Evolutionary conservation across 1,140 invertebrate species (phyloP).

Genomic region (Trissolcus basalis): DNA sequence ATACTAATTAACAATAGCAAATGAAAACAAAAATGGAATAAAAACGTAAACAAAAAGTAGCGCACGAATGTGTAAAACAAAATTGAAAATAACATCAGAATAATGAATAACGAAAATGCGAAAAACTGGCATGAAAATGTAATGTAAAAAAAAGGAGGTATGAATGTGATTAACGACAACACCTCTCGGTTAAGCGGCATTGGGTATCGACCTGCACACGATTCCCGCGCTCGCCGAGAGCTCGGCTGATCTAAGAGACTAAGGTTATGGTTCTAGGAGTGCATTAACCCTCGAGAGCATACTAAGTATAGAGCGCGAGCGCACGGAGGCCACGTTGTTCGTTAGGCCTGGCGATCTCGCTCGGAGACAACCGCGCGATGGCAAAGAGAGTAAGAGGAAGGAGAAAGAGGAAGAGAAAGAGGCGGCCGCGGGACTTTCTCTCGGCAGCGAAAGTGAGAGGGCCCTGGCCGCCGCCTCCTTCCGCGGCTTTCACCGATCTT

Average conservation of each 20-base stretch:
- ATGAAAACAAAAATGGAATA: too few species aligned
- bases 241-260: slow-evolving; percentile 56
- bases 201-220: slow-evolving; percentile 60
- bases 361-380: slow-evolving; percentile 13
- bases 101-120: too few species aligned
- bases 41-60: too few species aligned
- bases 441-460: slow-evolving; percentile 74
- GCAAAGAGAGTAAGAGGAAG: slow-evolving; percentile 16
- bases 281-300: slow-evolving; percentile 73
- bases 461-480: slow-evolving; percentile 47
- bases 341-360: slow-evolving; percentile 32
- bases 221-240: slow-evolving; percentile 51
- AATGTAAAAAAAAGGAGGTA: background rate
- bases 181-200: slow-evolving; percentile 34
- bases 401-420: slow-evolving; percentile 34
- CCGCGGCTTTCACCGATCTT: slow-evolving; percentile 63
- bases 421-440: slow-evolving; percentile 68
- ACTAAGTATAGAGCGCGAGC: slow-evolving; percentile 66
- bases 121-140: background rate
- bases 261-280: slow-evolving; percentile 71
- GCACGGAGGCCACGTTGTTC: slow-evolving; percentile 55
- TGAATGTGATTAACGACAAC: slow-evolving; percentile 25
- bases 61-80: too few species aligned
- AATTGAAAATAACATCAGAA: too few species aligned
- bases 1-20: too few species aligned